phyloP scores from a whole-genome alignment of 1,140 invertebrate genomes.

The Zaprionus gabonicus region DNA sequence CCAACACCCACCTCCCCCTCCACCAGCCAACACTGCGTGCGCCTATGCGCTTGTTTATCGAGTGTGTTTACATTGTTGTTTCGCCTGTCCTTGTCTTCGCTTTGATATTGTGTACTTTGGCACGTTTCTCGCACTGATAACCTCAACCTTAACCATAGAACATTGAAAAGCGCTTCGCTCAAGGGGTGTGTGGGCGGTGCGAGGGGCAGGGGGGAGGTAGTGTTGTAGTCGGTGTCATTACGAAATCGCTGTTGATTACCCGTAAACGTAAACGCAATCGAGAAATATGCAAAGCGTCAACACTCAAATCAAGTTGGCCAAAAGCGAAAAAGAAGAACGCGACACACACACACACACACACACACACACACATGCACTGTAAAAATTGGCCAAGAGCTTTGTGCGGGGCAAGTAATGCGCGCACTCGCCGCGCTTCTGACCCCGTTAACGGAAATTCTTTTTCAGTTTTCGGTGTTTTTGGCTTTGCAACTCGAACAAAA shows the following conservation, averaged over 20 bases:
- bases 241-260: neutral
- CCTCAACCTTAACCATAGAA: conserved; percentile 77
- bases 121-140: conserved; percentile 72
- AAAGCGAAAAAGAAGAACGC: conserved; percentile 6
- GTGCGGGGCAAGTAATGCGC: conserved; percentile 17
- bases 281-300: conserved; percentile 8
- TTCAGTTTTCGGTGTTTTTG: conserved; percentile 30
- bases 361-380: conserved; percentile 5
- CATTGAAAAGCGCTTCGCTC: conserved; percentile 32
- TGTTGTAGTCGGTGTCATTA: conserved; percentile 10
- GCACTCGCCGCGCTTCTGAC: conserved; percentile 55
- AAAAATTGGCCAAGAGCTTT: conserved; percentile 34
- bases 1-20: neutral
- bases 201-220: neutral
- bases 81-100: conserved; percentile 53
- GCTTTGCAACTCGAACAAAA: conserved; percentile 63
- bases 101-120: conserved; percentile 53
- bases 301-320: conserved; percentile 15
- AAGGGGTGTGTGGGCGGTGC: neutral
- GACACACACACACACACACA: conserved; percentile 11
- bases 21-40: neutral
- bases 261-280: neutral
- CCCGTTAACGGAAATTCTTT: conserved; percentile 78
- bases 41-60: conserved; percentile 8
- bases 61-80: conserved; percentile 49